Evolutionary conservation across 2,888 invertebrate genomes (phyloP).

Genomic region (Limenitis camilla): DNA sequence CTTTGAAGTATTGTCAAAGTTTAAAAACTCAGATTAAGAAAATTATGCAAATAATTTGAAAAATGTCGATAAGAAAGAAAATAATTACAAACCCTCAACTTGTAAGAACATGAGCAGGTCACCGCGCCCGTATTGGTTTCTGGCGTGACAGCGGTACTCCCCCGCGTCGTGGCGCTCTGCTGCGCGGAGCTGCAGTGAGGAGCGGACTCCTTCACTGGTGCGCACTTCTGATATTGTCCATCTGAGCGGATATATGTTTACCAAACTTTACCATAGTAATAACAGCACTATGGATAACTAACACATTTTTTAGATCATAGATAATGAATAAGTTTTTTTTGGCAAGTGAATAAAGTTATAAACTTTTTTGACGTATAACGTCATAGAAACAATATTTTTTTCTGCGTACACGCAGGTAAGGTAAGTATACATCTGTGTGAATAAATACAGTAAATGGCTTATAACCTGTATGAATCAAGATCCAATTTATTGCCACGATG

Average conservation of each 20-base stretch:
- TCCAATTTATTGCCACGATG: conserved; percentile 79
- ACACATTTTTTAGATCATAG: neutral
- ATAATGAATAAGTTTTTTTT: no score
- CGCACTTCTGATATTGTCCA: conserved; percentile 79
- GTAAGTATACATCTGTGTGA: no score
- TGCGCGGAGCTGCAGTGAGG: conserved; percentile 77
- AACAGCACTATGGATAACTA: neutral
- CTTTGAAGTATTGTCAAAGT: no score
- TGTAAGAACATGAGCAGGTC: conserved; percentile 78
- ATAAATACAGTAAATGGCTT: no score
- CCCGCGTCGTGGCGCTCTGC: conserved; percentile 81
- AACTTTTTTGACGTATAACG: no score
- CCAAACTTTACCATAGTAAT: neutral
- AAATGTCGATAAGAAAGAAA: no score
- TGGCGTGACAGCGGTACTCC: conserved; percentile 80
- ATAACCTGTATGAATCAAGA: conserved; percentile 76
- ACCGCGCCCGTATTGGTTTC: conserved; percentile 80
- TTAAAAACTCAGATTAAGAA: no score
- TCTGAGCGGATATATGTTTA: conserved; percentile 28
- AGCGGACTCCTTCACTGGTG: conserved; percentile 78
- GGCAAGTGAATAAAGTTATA: no score
- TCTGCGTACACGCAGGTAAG: no score
- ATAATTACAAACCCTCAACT: conserved; percentile 75
- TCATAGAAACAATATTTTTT: no score
- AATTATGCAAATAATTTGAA: no score